Base-by-base conservation (phyloP, 2,113 vertebrate species). In the Enhydra lutris region DNA sequence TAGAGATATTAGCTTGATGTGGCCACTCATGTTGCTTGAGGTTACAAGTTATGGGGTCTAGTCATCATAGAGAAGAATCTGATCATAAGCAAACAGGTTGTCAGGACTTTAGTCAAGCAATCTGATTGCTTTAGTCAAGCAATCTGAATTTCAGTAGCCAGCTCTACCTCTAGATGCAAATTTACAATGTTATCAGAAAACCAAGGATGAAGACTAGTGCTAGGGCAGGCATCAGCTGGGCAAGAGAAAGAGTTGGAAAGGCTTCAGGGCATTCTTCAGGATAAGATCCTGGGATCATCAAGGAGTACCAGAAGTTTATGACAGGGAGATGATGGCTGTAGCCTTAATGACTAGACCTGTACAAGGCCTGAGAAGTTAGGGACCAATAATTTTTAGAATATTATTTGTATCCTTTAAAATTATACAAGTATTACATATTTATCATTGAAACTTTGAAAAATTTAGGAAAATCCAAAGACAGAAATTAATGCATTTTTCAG, bases 401-500 rank as follows among this genome's bases (percentile, higher is more conserved):
- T n/a, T 34, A 85, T 9, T 97, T 80, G 8, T 17, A 45, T 45
- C 57, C 23, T 63, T 61, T 79, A 89, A 91, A 89, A 59, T 71
- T 31, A 71, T 50, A 8, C 69, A 95, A 79, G 17, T 36, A 36
- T 79, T 59, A 61, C 7, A 59, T 42, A 47, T 11, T 82, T 55
- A 92, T 36, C 73, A 24, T 14, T 93, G 85, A 92, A 63, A 63
- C 26, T 78, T 36, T 50, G 47, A 93, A 97, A 88, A 91, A 18
- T 81, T 94, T 6, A 71, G 42, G 73, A 85, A 95, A 94, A 14
- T 34, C 34, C 36, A 79, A 93, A 96, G 39, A 69, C 34, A 52
- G 87, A 45, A 92, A 69, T 90, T 45, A 89, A 39, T 42, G 47
- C 3, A 71, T 81, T 96, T 61, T 90, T 18, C 29, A 73, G 15